These are phyloP conservation scores for Cheilosia scutellata DNA, from an alignment of 2,888 invertebrate species.

Conservation along the genomic window DNA sequence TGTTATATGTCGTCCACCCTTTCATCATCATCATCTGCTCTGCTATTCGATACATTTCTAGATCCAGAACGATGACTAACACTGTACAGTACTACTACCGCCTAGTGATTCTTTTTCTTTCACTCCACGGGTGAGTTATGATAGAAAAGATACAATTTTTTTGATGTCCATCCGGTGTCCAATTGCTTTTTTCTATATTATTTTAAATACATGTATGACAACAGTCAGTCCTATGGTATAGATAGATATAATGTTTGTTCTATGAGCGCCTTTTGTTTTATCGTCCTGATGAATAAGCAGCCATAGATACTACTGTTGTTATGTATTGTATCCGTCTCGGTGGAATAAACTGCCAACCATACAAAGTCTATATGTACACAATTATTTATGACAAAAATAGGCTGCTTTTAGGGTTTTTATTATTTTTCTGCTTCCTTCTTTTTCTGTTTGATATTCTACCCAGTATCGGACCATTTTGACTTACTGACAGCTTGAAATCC, in stretches of 20 bases:
- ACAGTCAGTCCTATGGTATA: not conserved
- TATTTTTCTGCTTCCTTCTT: conserved; percentile 10
- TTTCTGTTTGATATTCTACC: not conserved
- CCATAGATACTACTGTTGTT: conserved; percentile 13
- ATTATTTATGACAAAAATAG: conserved; percentile 63
- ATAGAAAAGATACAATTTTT: conserved; percentile 10
- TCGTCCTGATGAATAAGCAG: conserved; percentile 4
- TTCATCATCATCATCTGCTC: conserved; percentile 20
- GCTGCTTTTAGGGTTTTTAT: conserved; percentile 38
- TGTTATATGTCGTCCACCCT: conserved; percentile 17
- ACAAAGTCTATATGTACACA: conserved; percentile 32
- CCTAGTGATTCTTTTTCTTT: not conserved
- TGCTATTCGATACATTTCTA: not conserved
- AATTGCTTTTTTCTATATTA: conserved; percentile 25
- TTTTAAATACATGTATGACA: conserved; percentile 30
- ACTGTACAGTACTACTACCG: not conserved
- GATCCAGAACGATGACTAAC: too few species aligned
- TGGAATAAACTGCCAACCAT: conserved; percentile 33
- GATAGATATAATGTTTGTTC: not conserved
- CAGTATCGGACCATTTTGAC: conserved; percentile 30
- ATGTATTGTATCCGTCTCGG: conserved; percentile 5
- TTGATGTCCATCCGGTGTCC: conserved; percentile 46
- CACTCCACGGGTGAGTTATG: conserved; percentile 21
- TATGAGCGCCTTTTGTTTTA: conserved; percentile 22
- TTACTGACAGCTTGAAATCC: conserved; percentile 54